Evolutionary conservation across 1,140 invertebrate species (phyloP).

Genomic region (Parapsyche elsis): DNA sequence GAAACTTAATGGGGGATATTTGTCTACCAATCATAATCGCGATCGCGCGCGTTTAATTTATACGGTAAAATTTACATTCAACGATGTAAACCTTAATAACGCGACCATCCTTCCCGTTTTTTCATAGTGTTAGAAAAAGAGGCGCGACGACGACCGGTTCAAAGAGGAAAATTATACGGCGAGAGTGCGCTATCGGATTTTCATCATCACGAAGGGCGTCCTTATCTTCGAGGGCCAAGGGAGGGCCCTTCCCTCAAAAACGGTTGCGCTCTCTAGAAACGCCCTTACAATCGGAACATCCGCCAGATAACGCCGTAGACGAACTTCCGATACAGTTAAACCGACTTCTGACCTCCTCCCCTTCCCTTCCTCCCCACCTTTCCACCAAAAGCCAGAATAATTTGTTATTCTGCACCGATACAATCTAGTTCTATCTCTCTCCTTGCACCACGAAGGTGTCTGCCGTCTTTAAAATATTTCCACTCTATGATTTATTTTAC

Average conservation of each 20-base stretch:
- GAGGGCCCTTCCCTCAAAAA: conserved; percentile 19
- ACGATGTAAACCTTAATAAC: background rate
- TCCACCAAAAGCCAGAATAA: background rate
- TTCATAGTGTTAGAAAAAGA: conserved; percentile 1
- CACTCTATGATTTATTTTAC: background rate
- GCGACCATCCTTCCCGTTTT: background rate
- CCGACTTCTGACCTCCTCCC: background rate
- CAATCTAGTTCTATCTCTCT: background rate
- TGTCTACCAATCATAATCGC: too few relatives aligned
- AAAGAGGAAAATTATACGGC: conserved; percentile 35
- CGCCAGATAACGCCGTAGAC: conserved; percentile 35
- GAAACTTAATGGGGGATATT: too few relatives aligned
- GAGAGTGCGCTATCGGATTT: conserved; percentile 18
- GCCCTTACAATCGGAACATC: conserved; percentile 44
- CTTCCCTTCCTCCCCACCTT: background rate
- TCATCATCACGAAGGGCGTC: conserved; percentile 6
- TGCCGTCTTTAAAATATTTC: background rate
- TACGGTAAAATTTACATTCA: too few relatives aligned
- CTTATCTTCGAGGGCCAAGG: conserved; percentile 17
- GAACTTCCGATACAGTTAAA: conserved; percentile 40
- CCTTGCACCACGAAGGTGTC: background rate
- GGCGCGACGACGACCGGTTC: background rate
- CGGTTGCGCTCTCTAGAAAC: conserved; percentile 12
- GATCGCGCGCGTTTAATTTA: too few relatives aligned
- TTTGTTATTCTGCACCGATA: conserved; percentile 22